Evolutionary conservation across 2,888 invertebrate species (phyloP).

Genomic region (Drosophila fungiperda): DNA sequence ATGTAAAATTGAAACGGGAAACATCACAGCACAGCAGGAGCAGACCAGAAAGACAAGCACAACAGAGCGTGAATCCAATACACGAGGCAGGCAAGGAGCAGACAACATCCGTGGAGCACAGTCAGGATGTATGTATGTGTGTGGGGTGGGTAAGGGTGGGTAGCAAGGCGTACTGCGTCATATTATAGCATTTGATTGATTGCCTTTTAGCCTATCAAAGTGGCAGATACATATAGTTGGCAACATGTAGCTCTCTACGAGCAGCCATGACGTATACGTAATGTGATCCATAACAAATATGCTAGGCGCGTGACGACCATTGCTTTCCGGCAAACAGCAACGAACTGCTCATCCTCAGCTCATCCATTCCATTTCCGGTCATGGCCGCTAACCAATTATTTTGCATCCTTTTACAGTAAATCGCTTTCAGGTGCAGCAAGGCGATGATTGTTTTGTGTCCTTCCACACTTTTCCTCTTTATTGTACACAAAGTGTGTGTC

Average conservation of each 20-base stretch:
- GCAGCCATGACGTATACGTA: constrained; percentile 62
- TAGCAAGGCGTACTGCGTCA: constrained; percentile 46
- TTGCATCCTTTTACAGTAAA: constrained; percentile 63
- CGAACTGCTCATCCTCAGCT: not conserved
- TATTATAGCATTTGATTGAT: constrained; percentile 75
- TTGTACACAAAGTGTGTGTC: not conserved
- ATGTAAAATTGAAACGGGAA: constrained; percentile 74
- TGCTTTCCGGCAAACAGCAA: constrained; percentile 35
- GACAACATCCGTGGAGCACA: not conserved
- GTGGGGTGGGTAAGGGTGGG: not conserved
- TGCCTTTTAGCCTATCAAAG: constrained; percentile 59
- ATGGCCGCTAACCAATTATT: constrained; percentile 54
- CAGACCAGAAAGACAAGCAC: not conserved
- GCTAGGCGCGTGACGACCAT: constrained; percentile 57
- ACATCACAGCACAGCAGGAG: constrained; percentile 15
- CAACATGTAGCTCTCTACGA: constrained; percentile 25
- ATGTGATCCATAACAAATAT: constrained; percentile 70
- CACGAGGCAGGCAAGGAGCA: constrained; percentile 10
- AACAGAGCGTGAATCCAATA: constrained; percentile 21
- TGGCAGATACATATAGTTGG: constrained; percentile 33
- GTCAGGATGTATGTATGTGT: not conserved
- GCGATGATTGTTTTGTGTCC: constrained; percentile 27
- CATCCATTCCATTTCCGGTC: too few species aligned
- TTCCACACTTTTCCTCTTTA: not conserved
- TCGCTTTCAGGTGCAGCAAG: constrained; percentile 64